Evolutionary conservation across 2,113 vertebrate species (phyloP).

Genomic region (Cygnus atratus): DNA sequence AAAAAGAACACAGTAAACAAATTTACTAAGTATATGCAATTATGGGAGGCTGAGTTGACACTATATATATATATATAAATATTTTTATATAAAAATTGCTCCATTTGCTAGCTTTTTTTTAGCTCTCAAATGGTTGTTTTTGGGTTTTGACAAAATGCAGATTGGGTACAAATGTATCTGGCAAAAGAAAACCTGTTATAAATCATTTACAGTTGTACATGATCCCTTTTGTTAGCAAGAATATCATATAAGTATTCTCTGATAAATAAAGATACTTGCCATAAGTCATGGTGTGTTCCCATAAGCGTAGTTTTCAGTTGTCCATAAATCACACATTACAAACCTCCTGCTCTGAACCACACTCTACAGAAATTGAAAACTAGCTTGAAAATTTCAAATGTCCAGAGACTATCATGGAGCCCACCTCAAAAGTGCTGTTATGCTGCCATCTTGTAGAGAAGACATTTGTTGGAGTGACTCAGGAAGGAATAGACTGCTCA

Average conservation of each 20-base stretch:
- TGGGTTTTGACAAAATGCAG: background rate
- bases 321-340: background rate
- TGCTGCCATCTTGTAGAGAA: rapidly evolving
- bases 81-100: background rate
- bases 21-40: background rate
- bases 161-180: background rate
- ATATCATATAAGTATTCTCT: background rate
- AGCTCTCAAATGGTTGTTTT: background rate
- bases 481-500: background rate
- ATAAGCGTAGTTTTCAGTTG: background rate
- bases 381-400: background rate
- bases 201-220: background rate
- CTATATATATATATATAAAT: too few species aligned
- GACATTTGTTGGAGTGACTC: background rate
- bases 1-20: background rate
- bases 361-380: background rate
- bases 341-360: background rate
- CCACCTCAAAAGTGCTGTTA: background rate
- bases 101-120: background rate
- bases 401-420: background rate
- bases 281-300: background rate
- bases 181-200: background rate
- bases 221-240: background rate
- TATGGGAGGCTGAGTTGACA: background rate
- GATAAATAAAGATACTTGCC: background rate